Evolutionary conservation across 2,888 invertebrate genomes (phyloP), one percentile per base, ranked within the genome.

Genomic region (Platycnemis pennipes): DNA sequence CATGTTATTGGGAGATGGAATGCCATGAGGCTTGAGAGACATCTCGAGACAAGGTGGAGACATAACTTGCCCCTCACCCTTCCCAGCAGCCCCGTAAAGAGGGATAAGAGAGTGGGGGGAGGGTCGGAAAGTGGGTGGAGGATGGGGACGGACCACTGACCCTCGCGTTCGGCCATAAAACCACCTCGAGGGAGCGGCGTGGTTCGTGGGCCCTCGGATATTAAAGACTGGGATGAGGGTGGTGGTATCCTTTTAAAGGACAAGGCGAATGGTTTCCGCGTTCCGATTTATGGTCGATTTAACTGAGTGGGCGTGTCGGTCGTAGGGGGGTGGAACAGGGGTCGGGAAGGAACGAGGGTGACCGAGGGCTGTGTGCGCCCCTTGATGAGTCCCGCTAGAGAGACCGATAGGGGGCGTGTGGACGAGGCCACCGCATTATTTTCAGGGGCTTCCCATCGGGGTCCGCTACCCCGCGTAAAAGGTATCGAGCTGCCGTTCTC

Each of bases 201-300:
- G 37, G 11, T 87, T 22, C 26, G 44, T 26, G 87, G 88, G 49
- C 53, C 37, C 7, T 77, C 16, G 63, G 63, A 91, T 91, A 91
- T 91, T 91, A 69, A 63, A 45, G 91, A 69, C 26, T 49, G 49
- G 26, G 49, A 46, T 53, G 53, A 53, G 53, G 56, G 42, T 22
- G 49, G 89, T 63, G 56, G 89, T 89, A 44, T 69, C 91, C 91
- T 63, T 77, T 77, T 91, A 91, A 91, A 91, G 69, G 91, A 91
- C 91, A 91, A 69, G 13, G 7, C 91, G 91, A 91, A 69, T 63
- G 91, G 56, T 69, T 91, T 91, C 63, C 63, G 91, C 31, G 42
- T 63, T 44, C 44, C 63, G 69, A 91, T 91, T 91, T 91, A 91
- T 91, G 91, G 69, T 42, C 91, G 91, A 91, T 91, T 63, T 69